A percentile compares a stretch with the other conserved stretches of the same genome.
Evolutionary conservation across 1,140 invertebrate species (phyloP).

Genomic region (Panagrolaimus sp.): DNA sequence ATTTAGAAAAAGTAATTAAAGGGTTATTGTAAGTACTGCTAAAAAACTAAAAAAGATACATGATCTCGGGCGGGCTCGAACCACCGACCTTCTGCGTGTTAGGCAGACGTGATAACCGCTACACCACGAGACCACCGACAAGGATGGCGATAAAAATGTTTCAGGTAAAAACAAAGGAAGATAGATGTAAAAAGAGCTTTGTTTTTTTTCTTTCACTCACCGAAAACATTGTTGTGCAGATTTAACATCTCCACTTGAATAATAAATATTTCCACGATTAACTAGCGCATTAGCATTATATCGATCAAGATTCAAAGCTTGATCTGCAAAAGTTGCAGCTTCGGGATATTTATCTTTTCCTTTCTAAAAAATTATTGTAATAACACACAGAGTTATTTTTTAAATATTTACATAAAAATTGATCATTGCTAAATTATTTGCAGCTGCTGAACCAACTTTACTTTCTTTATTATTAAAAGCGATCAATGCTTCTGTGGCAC

Average conservation of each 20-base stretch:
- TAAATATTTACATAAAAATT: conserved; percentile 72
- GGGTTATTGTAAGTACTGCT: no score
- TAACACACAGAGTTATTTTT: conserved; percentile 17
- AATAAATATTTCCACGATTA: conserved; percentile 78
- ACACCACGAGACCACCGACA: no score
- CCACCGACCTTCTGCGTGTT: conserved; percentile 43
- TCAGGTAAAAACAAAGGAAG: no score
- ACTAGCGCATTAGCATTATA: conserved; percentile 78
- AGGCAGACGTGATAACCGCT: conserved; percentile 42
- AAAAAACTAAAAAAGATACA: conserved; percentile 9
- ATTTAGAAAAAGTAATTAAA: no score
- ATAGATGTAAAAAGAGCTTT: background rate
- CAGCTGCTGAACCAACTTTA: conserved; percentile 74
- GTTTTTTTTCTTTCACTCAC: conserved; percentile 21
- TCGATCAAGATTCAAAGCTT: conserved; percentile 71
- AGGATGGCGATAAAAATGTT: no score
- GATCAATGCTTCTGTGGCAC: conserved; percentile 77
- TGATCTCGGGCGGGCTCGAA: conserved; percentile 45
- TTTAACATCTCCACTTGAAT: conserved; percentile 69
- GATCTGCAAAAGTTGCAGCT: conserved; percentile 73
- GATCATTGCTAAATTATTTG: conserved; percentile 84
- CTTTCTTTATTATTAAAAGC: conserved; percentile 78
- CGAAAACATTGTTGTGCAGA: conserved; percentile 72
- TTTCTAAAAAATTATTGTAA: conserved; percentile 32
- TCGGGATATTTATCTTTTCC: conserved; percentile 69